Evolutionary conservation across 2,113 vertebrate species (phyloP).

Genomic region (Amphiprion ocellaris): DNA sequence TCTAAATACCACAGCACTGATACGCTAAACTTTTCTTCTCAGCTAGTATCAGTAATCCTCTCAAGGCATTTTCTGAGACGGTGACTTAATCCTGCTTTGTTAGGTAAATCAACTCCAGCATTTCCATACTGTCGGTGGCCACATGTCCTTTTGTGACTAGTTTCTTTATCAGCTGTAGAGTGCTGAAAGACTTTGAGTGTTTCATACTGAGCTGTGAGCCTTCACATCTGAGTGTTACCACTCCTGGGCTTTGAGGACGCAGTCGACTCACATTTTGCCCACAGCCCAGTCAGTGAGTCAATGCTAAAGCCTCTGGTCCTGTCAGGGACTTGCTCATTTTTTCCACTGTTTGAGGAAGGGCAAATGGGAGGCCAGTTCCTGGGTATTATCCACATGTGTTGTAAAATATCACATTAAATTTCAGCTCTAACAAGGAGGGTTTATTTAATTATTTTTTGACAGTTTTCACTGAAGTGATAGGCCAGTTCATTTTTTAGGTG

Average conservation of each 20-base stretch:
- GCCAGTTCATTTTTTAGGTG: neutral
- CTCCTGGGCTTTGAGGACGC: constrained; percentile 1
- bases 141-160: neutral
- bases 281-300: constrained; percentile 52
- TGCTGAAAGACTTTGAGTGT: constrained; percentile 33
- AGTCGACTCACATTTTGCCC: constrained; percentile 25
- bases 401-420: constrained; percentile 20
- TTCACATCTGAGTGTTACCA: constrained; percentile 48
- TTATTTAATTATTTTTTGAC: neutral
- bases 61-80: constrained; percentile 2
- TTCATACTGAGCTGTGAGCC: constrained; percentile 44
- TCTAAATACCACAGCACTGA: constrained; percentile 56
- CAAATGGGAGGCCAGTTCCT: constrained; percentile 50
- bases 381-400: neutral
- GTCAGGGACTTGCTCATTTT: constrained; percentile 37
- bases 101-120: neutral
- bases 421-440: constrained; percentile 21
- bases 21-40: constrained; percentile 31
- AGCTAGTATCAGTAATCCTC: constrained; percentile 18
- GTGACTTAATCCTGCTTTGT: neutral
- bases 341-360: constrained; percentile 49
- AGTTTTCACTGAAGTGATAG: neutral
- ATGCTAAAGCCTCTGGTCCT: constrained; percentile 18
- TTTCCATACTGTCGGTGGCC: neutral
- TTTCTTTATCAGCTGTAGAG: constrained; percentile 4